Conservation (phyloP, 92 coral and sea anemone species). For the Micromussa lordhowensis region DNA sequence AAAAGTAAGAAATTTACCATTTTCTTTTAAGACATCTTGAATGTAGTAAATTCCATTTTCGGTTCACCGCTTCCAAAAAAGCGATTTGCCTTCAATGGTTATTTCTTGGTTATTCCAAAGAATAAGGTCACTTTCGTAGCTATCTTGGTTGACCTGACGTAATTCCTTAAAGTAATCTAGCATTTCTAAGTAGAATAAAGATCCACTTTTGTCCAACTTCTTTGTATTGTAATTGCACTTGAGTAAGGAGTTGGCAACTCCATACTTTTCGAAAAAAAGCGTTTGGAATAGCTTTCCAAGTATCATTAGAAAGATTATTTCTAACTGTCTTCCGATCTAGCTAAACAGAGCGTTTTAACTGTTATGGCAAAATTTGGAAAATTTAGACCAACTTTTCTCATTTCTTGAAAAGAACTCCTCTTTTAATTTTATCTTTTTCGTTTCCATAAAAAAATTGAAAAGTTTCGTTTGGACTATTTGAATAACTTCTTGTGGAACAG, state of each 20-base stretch:
- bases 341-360: too few relatives aligned
- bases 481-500: too few relatives aligned
- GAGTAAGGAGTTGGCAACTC: not conserved
- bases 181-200: not conserved
- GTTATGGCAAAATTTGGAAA: too few relatives aligned
- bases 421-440: too few relatives aligned
- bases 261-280: not conserved
- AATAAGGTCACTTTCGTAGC: too few relatives aligned
- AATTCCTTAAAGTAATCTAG: not conserved
- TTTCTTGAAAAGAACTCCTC: too few relatives aligned
- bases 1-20: not conserved
- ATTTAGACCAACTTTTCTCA: too few relatives aligned
- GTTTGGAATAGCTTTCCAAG: not conserved
- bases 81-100: constrained; percentile 8
- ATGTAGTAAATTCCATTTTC: constrained; percentile 4
- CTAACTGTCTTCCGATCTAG: not conserved
- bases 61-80: not conserved
- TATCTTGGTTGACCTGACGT: too few relatives aligned
- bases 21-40: constrained; percentile 1
- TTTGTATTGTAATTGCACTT: not conserved
- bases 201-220: not conserved
- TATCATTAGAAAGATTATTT: not conserved
- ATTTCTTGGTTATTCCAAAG: not conserved
- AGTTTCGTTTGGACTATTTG: too few relatives aligned
- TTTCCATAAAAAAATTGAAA: too few relatives aligned